These are phyloP conservation scores for Amia ocellicauda DNA, from an alignment of 2,113 vertebrate species.

Conservation along the genomic window DNA sequence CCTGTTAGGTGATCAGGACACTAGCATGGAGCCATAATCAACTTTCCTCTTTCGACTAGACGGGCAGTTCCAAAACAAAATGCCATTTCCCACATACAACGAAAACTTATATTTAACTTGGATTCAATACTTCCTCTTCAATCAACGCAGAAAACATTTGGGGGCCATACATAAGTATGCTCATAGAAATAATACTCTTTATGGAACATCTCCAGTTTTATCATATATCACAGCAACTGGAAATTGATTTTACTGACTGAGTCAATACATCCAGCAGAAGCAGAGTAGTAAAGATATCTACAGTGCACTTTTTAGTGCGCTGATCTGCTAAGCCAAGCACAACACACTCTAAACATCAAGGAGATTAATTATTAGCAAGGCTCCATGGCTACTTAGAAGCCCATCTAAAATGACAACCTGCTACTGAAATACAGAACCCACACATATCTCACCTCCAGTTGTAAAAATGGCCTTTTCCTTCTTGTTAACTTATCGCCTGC, in stretches of 20 bases:
- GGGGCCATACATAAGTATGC: not conserved
- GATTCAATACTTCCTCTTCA: not conserved
- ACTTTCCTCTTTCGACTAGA: too few species aligned
- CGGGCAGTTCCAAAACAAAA: not conserved
- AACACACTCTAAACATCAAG: not conserved
- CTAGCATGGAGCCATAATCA: too few species aligned
- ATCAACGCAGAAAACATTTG: not conserved
- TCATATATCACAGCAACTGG: not conserved
- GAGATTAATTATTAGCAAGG: not conserved
- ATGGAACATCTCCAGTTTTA: not conserved
- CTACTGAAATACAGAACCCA: not conserved
- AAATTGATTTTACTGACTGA: not conserved
- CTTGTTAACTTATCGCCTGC: not conserved
- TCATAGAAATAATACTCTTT: not conserved
- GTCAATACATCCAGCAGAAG: not conserved
- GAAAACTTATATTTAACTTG: not conserved
- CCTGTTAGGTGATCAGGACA: too few species aligned
- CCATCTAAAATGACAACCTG: not conserved
- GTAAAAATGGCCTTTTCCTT: not conserved
- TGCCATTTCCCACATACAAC: not conserved
- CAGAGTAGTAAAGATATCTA: not conserved
- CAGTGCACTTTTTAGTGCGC: not conserved
- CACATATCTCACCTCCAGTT: not conserved
- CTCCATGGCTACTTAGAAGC: not conserved
- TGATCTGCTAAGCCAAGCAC: not conserved